Evolutionary conservation across 2,888 invertebrate species (phyloP).

Genomic region (Labia minor): DNA sequence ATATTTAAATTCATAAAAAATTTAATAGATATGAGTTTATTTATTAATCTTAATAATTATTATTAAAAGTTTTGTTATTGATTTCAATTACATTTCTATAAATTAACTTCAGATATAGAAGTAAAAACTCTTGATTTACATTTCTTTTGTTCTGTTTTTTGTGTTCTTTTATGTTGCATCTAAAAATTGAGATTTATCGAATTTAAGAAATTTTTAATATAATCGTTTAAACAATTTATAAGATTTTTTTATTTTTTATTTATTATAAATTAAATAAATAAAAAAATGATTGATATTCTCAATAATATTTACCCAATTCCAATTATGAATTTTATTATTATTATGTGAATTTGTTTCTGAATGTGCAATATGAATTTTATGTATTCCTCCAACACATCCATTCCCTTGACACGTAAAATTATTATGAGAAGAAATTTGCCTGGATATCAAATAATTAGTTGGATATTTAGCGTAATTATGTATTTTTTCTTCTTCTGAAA

Average conservation of each 20-base stretch:
- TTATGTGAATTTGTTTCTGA: background rate
- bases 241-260: no score
- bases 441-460: background rate
- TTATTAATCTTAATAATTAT: background rate
- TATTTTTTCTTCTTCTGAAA: background rate
- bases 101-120: background rate
- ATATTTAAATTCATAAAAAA: no score
- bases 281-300: no score
- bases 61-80: background rate
- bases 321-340: background rate
- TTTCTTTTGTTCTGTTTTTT: background rate
- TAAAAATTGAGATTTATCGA: background rate
- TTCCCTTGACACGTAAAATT: background rate
- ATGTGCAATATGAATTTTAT: no score
- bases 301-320: background rate
- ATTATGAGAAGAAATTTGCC: background rate
- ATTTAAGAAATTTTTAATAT: no score
- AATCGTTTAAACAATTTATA: no score
- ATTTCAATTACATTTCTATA: slow-evolving; percentile 1
- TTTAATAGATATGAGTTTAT: background rate
- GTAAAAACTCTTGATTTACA: background rate
- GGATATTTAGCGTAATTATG: background rate
- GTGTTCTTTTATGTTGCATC: background rate
- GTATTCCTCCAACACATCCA: no score
- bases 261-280: no score